Conservation (phyloP, 2,113 vertebrate species). For the Naja naja region DNA sequence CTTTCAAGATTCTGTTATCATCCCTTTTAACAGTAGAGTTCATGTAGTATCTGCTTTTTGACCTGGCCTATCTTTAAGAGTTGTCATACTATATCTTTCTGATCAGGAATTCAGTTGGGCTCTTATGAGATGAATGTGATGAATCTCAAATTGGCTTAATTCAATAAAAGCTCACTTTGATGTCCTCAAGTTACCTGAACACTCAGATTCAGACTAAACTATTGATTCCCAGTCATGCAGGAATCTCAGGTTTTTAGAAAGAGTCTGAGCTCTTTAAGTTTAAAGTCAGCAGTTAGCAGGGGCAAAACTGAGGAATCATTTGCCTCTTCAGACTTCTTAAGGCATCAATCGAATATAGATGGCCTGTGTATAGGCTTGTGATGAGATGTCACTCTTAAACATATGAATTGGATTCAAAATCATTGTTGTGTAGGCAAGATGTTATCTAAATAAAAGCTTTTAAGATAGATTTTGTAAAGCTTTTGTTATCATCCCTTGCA, state of each 20-base stretch:
- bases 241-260: background rate
- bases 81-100: background rate
- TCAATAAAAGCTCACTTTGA: background rate
- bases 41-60: background rate
- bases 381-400: background rate
- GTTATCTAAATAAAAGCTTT: background rate
- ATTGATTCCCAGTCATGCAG: background rate
- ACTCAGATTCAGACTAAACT: background rate
- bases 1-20: background rate
- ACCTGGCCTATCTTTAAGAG: background rate
- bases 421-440: background rate
- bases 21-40: background rate
- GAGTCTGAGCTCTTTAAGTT: background rate
- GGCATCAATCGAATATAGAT: background rate
- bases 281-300: background rate
- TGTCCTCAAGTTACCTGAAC: background rate
- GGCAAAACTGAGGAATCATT: background rate
- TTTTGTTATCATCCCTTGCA: background rate
- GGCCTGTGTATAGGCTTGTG: background rate
- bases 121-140: background rate
- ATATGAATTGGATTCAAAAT: background rate
- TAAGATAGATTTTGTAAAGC: background rate
- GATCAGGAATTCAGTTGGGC: background rate
- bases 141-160: background rate
- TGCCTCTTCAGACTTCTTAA: background rate